Conservation (phyloP, 2,113 vertebrate species). For the Mus pahari region DNA sequence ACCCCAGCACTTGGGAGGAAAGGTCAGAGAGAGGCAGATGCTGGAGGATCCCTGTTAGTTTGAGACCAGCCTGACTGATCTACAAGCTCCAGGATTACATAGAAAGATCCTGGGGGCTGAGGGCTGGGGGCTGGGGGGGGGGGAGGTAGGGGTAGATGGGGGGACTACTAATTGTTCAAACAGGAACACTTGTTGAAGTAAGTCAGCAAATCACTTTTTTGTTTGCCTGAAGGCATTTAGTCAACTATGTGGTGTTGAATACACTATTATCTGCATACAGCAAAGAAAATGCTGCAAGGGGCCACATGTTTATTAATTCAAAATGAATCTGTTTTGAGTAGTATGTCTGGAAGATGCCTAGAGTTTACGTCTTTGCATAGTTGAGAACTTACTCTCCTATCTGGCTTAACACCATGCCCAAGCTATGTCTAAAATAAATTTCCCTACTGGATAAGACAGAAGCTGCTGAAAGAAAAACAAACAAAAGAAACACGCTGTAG, state of each 20-base stretch:
- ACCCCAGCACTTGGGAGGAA: neutral
- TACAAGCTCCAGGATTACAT: neutral
- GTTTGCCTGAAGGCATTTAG: neutral
- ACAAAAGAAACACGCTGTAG: neutral
- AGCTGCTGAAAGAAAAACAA: neutral
- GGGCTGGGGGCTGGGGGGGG: no score
- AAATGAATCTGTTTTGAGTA: conserved; percentile 51
- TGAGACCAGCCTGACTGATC: neutral
- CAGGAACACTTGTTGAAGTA: neutral
- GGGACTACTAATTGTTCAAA: neutral
- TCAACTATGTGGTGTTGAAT: neutral
- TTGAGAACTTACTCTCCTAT: conserved; percentile 34
- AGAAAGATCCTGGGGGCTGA: neutral
- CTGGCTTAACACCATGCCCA: conserved; percentile 19
- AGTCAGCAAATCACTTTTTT: neutral
- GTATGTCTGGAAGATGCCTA: conserved; percentile 13
- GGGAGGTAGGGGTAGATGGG: no score
- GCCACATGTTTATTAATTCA: neutral
- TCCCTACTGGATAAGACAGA: conserved; percentile 37
- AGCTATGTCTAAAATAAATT: neutral
- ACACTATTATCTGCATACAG: neutral
- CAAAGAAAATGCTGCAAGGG: neutral
- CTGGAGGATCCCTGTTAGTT: neutral
- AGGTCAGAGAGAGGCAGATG: neutral
- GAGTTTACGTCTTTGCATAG: conserved; percentile 16